Base-by-base conservation (phyloP, 64 coral and sea anemone species). In the Cladopsammia gracilis region DNA sequence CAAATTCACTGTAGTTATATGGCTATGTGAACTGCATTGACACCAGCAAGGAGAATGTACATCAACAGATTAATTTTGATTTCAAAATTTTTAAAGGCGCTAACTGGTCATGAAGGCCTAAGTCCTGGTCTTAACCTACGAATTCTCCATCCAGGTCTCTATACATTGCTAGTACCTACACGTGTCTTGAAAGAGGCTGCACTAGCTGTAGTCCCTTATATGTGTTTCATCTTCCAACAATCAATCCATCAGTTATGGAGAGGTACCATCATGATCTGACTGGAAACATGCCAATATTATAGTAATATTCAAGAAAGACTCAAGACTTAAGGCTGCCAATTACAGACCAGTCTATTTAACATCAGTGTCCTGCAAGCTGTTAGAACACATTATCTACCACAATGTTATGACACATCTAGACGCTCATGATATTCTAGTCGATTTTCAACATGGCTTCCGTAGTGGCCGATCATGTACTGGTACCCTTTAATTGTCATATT, bases 371-470 rank as follows among this genome's bases (percentile, higher is more conserved):
- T 83, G 79, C 54, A 83, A 83, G 24, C 6, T 83, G 2, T 25
- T 83, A 24, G 79, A 83, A 62, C 79, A 61, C 53, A 62, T 83
- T 19, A 19, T 80, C 44, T n/a, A n/a, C n/a, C 9, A 42, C 26
- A 10, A 62, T 58, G 34, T 83, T 4, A 83, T 62, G 53, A 10
- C 22, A 25, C 54, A 83, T 3, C 53, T 83, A 62, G 12, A 83
- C 13, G 79, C 54, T 18, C 53, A 61, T 45, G n/a, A n/a, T n/a
- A n/a, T n/a, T n/a, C n/a, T n/a, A n/a, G n/a, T 3, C 3, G 11
- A 75, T 75, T 18, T 56, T 56, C 79, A 64, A 13, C 52, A 83
- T 83, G 79, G 54, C 57, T 83, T 83, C n/a, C 18, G 57, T 7
- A 18, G 34, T 11, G 24, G 34, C 6, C 77, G 42, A 18, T 54